Conservation (phyloP, 2,113 vertebrate species). For the Eurystomus gularis region DNA sequence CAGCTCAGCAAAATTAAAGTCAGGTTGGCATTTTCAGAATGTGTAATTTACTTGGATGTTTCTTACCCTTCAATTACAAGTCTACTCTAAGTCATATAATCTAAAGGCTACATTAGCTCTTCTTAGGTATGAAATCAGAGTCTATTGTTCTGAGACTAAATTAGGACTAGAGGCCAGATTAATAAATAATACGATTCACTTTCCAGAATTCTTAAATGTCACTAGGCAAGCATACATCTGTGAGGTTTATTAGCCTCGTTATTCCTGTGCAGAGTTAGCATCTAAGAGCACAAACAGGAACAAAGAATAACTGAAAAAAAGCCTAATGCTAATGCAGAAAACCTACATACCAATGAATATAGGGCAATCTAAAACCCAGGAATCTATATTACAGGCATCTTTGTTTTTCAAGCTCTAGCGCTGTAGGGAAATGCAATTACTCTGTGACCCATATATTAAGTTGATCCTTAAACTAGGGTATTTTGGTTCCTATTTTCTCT, state of each 20-base stretch:
- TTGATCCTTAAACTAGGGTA: background rate
- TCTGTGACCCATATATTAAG: background rate
- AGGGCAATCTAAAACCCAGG: slow-evolving; percentile 2
- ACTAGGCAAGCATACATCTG: slow-evolving; percentile 4
- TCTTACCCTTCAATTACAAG: background rate
- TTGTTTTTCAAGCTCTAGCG: background rate
- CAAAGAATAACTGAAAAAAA: slow-evolving; percentile 27
- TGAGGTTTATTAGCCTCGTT: slow-evolving; percentile 47
- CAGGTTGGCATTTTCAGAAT: background rate
- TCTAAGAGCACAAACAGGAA: slow-evolving; percentile 35
- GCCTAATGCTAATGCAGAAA: background rate
- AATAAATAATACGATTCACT: slow-evolving; percentile 54
- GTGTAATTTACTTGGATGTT: background rate
- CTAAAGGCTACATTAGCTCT: background rate
- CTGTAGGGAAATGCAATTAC: background rate
- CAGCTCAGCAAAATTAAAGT: background rate
- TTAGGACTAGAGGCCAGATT: slow-evolving; percentile 35
- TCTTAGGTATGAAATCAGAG: background rate
- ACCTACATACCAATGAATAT: background rate
- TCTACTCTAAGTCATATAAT: background rate
- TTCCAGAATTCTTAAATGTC: slow-evolving; percentile 24
- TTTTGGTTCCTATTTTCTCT: background rate
- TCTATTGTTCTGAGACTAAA: slow-evolving; percentile 34
- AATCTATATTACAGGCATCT: background rate
- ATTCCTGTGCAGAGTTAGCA: slow-evolving; percentile 27